Conservation (phyloP, 2,113 vertebrate species). For the Anhinga anhinga region DNA sequence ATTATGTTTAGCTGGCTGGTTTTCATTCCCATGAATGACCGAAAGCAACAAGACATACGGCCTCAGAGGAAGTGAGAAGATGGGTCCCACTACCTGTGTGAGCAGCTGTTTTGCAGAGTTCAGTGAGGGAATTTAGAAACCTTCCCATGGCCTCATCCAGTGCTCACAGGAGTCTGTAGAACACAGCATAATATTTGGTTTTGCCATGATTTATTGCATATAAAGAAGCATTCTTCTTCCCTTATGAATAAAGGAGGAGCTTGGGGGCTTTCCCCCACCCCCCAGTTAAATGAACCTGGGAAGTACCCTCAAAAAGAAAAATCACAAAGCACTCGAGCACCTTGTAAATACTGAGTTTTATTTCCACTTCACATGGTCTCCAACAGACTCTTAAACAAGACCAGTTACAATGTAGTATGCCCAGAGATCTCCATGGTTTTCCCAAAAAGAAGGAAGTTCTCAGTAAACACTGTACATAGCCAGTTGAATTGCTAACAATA, state of each 20-base stretch:
- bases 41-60: not conserved
- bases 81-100: not conserved
- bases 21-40: not conserved
- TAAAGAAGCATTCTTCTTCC: not conserved
- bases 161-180: not conserved
- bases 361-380: conserved; percentile 71
- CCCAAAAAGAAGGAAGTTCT: conserved; percentile 56
- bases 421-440: conserved; percentile 58
- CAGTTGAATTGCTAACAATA: conserved; percentile 80
- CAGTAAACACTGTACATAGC: conserved; percentile 82
- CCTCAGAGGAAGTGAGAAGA: not conserved
- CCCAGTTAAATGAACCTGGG: not conserved
- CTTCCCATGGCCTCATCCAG: not conserved
- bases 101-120: not conserved
- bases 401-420: conserved; percentile 61
- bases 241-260: not conserved
- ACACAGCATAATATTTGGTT: not conserved
- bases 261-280: not conserved
- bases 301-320: not conserved
- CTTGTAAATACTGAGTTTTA: conserved; percentile 75
- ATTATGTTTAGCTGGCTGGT: not conserved
- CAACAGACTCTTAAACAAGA: conserved; percentile 70
- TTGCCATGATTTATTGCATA: not conserved
- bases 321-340: not conserved
- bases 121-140: not conserved